phyloP scores from a whole-genome alignment of 2,113 vertebrate species.

The Myxocyprinus asiaticus region DNA sequence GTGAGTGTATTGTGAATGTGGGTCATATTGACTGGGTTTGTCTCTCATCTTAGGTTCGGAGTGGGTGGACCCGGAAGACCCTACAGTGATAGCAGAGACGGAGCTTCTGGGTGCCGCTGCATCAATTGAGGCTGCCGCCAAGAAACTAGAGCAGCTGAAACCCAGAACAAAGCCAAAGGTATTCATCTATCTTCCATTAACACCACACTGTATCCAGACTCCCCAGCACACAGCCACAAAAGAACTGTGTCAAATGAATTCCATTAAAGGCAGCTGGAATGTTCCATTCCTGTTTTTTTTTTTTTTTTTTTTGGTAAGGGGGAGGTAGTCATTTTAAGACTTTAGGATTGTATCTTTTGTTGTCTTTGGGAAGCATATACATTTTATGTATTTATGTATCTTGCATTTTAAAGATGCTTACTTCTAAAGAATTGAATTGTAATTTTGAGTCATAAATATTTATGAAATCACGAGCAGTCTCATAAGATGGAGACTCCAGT shows the following conservation, averaged over 20 bases:
- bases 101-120: constrained; percentile 95
- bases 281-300: too few relatives aligned
- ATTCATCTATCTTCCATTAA: constrained; percentile 52
- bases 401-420: too few relatives aligned
- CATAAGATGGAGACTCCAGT: too few relatives aligned
- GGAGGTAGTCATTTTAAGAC: too few relatives aligned
- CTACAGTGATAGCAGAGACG: constrained; percentile 94
- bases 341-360: too few relatives aligned
- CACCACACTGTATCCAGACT: constrained; percentile 44
- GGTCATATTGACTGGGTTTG: background rate
- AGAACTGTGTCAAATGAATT: constrained; percentile 27
- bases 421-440: too few relatives aligned
- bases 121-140: constrained; percentile 97
- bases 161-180: constrained; percentile 98
- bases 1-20: background rate
- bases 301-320: too few relatives aligned
- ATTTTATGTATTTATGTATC: too few relatives aligned
- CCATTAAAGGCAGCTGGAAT: too few relatives aligned
- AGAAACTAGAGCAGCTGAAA: constrained; percentile 97
- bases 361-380: too few relatives aligned
- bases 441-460: too few relatives aligned
- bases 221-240: background rate
- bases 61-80: constrained; percentile 95
- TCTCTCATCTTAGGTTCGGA: constrained; percentile 83
- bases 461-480: too few relatives aligned